Base-by-base conservation (phyloP, 1,140 invertebrate genomes). In the Danaus melanippus region DNA sequence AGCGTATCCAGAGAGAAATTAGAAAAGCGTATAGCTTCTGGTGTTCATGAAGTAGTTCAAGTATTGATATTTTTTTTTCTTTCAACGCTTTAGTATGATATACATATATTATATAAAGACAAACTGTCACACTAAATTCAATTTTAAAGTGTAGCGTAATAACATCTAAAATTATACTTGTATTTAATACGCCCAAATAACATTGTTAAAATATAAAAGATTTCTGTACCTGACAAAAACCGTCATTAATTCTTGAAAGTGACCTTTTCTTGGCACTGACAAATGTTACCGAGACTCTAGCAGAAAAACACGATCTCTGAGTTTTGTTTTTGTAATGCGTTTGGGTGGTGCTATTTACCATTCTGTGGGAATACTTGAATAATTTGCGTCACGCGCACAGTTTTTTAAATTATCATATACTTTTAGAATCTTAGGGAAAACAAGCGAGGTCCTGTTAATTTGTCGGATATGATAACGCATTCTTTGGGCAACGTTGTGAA, bases 401-500 rank as follows among this genome's bases (percentile, higher is more conserved):
- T 45, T 21, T 21, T 53, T 49, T 49, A 21, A 41, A 21, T 43
- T 12, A 49, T 10, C 11, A 32, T n/a, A 46, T 46, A 57, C 60
- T 76, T 79, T 63, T 67, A 85, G 82, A 74, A 76, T 50, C 62
- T 83, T 8, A 76, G 74, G 43, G 69, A 74, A 67, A 53, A 66
- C 10, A 51, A 59, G 21, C 74, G 70, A 32, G 46, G 62, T 17
- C 52, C 68, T 0, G 60, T 83, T 45, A 63, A 84, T 66, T 50
- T 87, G 12, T 52, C 64, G 49, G 65, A 69, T 9, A 76, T 82
- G 56, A 60, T 95, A 7, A 88, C 90, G n/a, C 91, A 95, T 69
- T 89, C 89, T n/a, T 65, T 96, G 32, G 95, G 94, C 10, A 93
- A 93, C 65, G 82, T 93, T 0, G 89, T 96, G 45, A 94, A 94